A percentile compares a stretch with the other conserved stretches of the same genome.
These are phyloP conservation scores for Cydia fagiglandana DNA, from an alignment of 1,140 invertebrate genomes.

Conservation along the genomic window DNA sequence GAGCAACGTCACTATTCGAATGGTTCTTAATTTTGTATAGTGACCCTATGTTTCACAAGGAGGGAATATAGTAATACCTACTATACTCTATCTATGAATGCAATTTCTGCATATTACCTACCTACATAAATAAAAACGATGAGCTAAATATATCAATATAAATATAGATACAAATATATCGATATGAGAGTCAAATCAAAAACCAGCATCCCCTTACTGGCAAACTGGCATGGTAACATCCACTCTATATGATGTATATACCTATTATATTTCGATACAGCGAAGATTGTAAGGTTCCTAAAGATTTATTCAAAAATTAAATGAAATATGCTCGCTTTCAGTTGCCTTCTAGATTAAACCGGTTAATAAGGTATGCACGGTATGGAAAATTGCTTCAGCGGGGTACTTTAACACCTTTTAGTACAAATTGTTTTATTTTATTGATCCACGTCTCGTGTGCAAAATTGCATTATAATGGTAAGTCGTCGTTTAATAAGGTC, in stretches of 20 bases:
- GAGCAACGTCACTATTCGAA: too few relatives aligned
- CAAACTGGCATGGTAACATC: background rate
- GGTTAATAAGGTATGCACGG: constrained; percentile 57
- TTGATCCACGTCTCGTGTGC: constrained; percentile 35
- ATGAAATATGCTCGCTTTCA: constrained; percentile 45
- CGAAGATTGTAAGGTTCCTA: constrained; percentile 33
- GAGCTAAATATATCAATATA: too few relatives aligned
- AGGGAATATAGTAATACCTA: too few relatives aligned
- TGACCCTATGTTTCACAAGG: too few relatives aligned
- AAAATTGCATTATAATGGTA: background rate
- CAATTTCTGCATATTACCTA: too few relatives aligned
- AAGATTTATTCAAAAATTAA: constrained; percentile 52
- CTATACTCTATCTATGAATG: too few relatives aligned
- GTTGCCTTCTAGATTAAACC: constrained; percentile 50
- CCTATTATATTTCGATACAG: constrained; percentile 15
- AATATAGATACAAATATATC: too few relatives aligned
- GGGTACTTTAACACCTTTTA: constrained; percentile 55
- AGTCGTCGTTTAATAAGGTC: background rate
- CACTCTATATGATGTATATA: constrained; percentile 24
- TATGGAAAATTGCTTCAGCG: constrained; percentile 61
- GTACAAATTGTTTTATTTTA: constrained; percentile 61
- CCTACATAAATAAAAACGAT: too few relatives aligned
- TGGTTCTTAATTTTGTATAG: too few relatives aligned
- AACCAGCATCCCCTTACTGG: too few relatives aligned
- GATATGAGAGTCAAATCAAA: too few relatives aligned